Evolutionary conservation across 2,113 vertebrate species (phyloP).

Genomic region (Cariama cristata): DNA sequence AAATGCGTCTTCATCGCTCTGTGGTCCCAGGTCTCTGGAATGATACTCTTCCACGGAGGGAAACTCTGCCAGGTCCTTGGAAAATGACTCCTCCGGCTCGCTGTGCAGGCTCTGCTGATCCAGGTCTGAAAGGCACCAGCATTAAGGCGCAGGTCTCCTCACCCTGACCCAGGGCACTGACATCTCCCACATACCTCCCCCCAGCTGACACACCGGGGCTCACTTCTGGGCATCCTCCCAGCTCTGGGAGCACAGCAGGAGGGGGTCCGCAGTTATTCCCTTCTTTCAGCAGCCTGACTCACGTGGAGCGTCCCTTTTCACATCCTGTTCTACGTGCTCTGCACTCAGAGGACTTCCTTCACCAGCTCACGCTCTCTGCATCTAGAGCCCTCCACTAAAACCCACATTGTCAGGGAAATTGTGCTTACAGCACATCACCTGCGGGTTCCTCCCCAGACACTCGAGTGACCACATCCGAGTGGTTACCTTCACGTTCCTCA

Average conservation of each 20-base stretch:
- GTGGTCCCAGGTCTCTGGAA: slow-evolving; percentile 78
- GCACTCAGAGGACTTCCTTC: background rate
- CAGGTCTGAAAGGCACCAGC: slow-evolving; percentile 82
- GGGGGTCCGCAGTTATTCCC: background rate
- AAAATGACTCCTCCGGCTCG: slow-evolving; percentile 89
- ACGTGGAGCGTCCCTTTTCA: background rate
- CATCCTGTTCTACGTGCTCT: background rate
- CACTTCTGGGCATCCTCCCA: background rate
- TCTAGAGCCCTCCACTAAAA: background rate
- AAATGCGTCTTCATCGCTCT: slow-evolving; percentile 44
- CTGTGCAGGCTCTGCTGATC: slow-evolving; percentile 93
- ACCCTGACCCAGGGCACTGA: background rate
- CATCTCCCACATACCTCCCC: background rate
- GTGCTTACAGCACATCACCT: background rate
- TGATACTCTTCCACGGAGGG: slow-evolving; percentile 83
- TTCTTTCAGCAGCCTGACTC: background rate
- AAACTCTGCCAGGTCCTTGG: slow-evolving; percentile 88
- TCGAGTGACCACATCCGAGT: background rate
- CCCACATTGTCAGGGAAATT: background rate
- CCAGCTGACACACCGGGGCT: background rate
- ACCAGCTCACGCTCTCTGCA: background rate
- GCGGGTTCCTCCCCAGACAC: background rate
- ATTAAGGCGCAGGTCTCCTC: background rate
- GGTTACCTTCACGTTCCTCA: background rate
- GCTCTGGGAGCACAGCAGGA: background rate